A percentile compares a stretch with the other conserved stretches of the same genome.
Evolutionary conservation across 30 jellyfish, hydroid and myxozoan species (phyloP).

Genomic region (Hydractinia symbiolongicarpus): DNA sequence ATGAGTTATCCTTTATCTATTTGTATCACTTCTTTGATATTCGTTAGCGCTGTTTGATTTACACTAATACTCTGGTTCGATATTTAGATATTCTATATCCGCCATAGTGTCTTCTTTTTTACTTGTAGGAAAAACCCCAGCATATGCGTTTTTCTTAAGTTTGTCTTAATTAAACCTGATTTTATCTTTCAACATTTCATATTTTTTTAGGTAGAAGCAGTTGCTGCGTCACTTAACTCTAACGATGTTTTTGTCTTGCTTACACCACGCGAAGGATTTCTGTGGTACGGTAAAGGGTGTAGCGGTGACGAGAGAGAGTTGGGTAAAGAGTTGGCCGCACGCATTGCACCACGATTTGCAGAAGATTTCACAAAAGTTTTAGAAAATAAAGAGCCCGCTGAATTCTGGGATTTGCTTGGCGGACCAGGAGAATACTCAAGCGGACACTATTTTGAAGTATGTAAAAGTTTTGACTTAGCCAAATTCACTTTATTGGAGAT

Average conservation of each 20-base stretch:
- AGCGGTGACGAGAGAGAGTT: constrained; percentile 92
- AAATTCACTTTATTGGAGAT: not conserved
- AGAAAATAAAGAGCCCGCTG: constrained; percentile 79
- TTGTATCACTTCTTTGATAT: too few species aligned
- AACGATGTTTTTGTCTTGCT: constrained; percentile 82
- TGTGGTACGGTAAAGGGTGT: constrained; percentile 96
- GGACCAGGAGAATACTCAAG: constrained; percentile 79
- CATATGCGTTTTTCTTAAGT: too few species aligned
- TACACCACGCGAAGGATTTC: constrained; percentile 47
- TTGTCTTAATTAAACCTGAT: too few species aligned
- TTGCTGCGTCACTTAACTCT: constrained; percentile 68
- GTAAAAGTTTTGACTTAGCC: not conserved
- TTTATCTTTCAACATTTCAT: not conserved
- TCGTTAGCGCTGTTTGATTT: too few species aligned
- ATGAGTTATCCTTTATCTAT: not conserved
- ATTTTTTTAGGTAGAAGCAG: constrained; percentile 72
- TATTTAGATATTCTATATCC: too few species aligned
- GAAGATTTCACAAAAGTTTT: constrained; percentile 58
- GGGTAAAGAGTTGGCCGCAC: constrained; percentile 85
- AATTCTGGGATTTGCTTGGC: constrained; percentile 83
- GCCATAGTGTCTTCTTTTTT: too few species aligned
- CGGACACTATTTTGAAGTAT: constrained; percentile 66
- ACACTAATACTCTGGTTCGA: too few species aligned
- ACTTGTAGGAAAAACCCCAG: too few species aligned
- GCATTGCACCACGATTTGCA: constrained; percentile 59